Evolutionary conservation across 2,797 vertebrate genomes (phyloP).

Genomic region (Remorina albescens): DNA sequence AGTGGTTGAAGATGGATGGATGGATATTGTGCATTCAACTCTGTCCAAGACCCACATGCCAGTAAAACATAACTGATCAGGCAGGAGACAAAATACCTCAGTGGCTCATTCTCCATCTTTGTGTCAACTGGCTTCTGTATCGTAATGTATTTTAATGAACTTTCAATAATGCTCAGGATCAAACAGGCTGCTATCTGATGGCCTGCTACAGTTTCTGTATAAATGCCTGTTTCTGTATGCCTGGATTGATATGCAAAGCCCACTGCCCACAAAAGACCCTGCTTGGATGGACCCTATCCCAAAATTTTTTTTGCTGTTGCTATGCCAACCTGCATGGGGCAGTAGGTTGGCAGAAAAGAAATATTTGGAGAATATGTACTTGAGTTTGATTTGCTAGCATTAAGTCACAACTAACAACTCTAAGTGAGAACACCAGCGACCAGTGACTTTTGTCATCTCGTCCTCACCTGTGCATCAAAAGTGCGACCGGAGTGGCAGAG

Average conservation of each 20-base stretch:
- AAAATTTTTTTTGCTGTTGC: conserved; percentile 19
- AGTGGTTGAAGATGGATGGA: no score
- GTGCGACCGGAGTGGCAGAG: conserved; percentile 98
- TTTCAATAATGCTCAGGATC: not conserved
- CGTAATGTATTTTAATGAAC: not conserved
- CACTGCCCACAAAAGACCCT: conserved; percentile 8
- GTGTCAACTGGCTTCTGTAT: not conserved
- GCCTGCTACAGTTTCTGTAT: not conserved
- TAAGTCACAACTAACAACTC: not conserved
- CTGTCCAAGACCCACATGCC: not conserved
- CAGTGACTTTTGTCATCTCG: fast-evolving
- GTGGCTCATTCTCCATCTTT: not conserved
- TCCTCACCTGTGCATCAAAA: conserved; percentile 94
- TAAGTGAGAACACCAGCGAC: not conserved
- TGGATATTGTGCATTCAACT: not conserved
- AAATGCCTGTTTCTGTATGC: not conserved
- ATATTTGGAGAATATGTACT: not conserved
- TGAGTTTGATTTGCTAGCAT: conserved; percentile 2
- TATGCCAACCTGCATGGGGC: conserved; percentile 23
- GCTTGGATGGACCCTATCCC: conserved; percentile 1
- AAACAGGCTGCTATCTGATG: not conserved
- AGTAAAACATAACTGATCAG: not conserved
- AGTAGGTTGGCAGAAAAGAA: not conserved
- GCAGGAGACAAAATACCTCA: not conserved
- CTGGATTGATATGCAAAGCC: not conserved